Evolutionary conservation across 2,888 invertebrate genomes (phyloP).

Genomic region (Lithophane ornitopus): DNA sequence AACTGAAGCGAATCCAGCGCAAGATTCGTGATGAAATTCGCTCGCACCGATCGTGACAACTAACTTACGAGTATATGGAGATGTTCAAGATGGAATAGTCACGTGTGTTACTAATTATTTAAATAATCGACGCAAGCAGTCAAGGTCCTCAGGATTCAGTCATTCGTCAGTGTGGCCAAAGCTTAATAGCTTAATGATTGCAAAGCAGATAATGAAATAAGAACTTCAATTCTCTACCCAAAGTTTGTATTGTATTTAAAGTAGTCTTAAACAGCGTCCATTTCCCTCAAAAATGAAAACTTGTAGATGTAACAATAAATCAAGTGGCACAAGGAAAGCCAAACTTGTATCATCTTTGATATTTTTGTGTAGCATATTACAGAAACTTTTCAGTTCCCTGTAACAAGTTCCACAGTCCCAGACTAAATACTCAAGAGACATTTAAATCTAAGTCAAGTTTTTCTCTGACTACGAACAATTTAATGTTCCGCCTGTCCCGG

Average conservation of each 20-base stretch:
- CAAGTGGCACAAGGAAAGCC: constrained; percentile 48
- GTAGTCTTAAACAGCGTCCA: constrained; percentile 28
- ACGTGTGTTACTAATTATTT: not conserved
- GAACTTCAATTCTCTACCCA: not conserved
- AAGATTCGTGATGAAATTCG: not conserved
- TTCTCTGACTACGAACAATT: constrained; percentile 77
- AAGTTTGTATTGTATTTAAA: constrained; percentile 28
- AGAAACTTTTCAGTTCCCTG: constrained; percentile 68
- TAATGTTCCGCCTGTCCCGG: constrained; percentile 69
- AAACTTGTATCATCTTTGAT: constrained; percentile 62
- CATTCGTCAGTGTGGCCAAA: not conserved
- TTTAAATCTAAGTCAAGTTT: constrained; percentile 81
- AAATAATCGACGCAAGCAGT: not conserved
- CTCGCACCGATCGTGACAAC: not conserved
- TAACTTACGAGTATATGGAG: not conserved
- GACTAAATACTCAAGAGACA: constrained; percentile 82
- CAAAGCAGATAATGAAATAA: not conserved
- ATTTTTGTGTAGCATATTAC: constrained; percentile 66
- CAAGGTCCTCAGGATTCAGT: not conserved
- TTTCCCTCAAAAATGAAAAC: constrained; percentile 29
- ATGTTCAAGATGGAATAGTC: not conserved
- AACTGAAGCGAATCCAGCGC: not conserved
- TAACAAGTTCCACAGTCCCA: constrained; percentile 72
- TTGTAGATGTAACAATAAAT: constrained; percentile 65
- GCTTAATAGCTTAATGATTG: not conserved